Conservation (phyloP, 2,113 vertebrate genomes). For the Odobenus rosmarus region DNA sequence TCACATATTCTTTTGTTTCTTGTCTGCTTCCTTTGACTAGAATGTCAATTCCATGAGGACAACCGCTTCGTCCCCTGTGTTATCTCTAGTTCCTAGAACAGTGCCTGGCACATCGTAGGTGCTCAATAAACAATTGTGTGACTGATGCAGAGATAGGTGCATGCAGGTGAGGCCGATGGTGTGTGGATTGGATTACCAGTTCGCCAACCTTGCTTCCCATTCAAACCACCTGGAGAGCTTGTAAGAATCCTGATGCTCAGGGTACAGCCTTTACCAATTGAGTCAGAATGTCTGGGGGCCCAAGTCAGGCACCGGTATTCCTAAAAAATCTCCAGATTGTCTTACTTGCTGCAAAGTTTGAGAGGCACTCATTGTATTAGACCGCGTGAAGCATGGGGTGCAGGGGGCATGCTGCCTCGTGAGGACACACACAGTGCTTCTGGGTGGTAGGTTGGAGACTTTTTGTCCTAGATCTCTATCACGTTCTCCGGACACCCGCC, state of each 20-base stretch:
- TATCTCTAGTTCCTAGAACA: background rate
- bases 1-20: background rate
- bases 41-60: background rate
- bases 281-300: background rate
- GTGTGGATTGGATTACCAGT: background rate
- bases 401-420: rapidly evolving
- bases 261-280: background rate
- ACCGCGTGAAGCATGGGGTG: rapidly evolving
- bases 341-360: background rate
- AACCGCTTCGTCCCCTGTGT: background rate
- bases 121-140: background rate
- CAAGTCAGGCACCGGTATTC: background rate
- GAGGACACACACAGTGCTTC: rapidly evolving
- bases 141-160: background rate
- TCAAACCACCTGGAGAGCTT: background rate
- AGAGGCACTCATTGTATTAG: background rate
- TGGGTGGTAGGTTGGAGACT: conserved; percentile 59
- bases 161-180: background rate
- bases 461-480: conserved; percentile 71
- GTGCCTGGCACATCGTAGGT: background rate
- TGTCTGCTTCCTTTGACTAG: background rate
- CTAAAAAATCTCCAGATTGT: background rate
- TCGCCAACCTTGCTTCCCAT: too few species aligned
- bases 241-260: background rate
- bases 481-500: conserved; percentile 52